Conservation (phyloP, 2,888 invertebrate genomes). For the Hirtodrosophila histrioides region DNA sequence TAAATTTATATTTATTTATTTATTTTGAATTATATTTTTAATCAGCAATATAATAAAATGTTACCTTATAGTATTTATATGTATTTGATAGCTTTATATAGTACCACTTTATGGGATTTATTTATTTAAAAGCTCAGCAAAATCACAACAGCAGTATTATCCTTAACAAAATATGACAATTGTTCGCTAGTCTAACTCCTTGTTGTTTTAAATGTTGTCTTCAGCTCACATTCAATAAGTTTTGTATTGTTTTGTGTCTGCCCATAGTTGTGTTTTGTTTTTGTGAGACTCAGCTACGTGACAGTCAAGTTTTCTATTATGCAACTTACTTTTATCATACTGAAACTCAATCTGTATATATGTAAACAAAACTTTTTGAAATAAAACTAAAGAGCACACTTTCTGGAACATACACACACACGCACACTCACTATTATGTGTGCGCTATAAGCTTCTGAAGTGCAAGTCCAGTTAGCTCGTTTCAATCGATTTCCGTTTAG, state of each 20-base stretch:
- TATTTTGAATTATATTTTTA: too few species aligned
- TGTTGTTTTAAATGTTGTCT: conserved; percentile 2
- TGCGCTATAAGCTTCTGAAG: conserved; percentile 5
- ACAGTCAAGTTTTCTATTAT: conserved; percentile 26
- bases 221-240: conserved; percentile 8
- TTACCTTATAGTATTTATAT: too few species aligned
- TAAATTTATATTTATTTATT: too few species aligned
- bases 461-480: conserved; percentile 44
- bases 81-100: too few species aligned
- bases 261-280: conserved; percentile 7
- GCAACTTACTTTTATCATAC: conserved; percentile 23
- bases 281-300: background rate
- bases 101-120: too few species aligned
- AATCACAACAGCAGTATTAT: too few species aligned
- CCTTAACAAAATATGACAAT: background rate
- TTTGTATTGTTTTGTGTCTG: background rate
- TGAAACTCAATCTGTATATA: conserved; percentile 14
- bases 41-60: too few species aligned
- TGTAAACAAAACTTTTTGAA: conserved; percentile 29
- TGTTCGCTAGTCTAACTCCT: background rate
- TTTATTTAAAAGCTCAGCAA: too few species aligned
- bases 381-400: conserved; percentile 21
- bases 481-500: conserved; percentile 75
- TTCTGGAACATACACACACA: conserved; percentile 26
- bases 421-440: background rate